Evolutionary conservation across 2,888 invertebrate species (phyloP), one percentile per base, ranked within the genome.

Genomic region (Fragum fragum): DNA sequence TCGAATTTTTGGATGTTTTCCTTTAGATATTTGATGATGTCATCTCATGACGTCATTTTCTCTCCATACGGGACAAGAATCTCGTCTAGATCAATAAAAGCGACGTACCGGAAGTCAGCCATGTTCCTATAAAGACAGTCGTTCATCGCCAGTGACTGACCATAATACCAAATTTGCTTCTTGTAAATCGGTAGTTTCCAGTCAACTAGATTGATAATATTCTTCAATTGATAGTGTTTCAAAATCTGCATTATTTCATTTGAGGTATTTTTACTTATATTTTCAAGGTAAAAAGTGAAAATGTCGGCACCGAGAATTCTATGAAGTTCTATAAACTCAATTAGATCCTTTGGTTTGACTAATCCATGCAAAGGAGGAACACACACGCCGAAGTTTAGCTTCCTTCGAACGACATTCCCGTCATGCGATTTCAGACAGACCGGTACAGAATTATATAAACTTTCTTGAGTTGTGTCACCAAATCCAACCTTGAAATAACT

Each of bases 61-160:
- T 72, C 63, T 23, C 73, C 74, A 47, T 87, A 81, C 7, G 92
- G 91, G 47, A 92, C 79, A 7, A 92, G 79, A 29, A 86, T 87
- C 81, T 93, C 93, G 76, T 93, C 93, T 16, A 93, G 61, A 73
- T 93, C 93, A 73, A 90, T 84, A 81, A 93, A 91, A 3, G 89
- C 87, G 26, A 91, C 70, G 79, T 88, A 87, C 59, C 88, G 79
- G 42, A 87, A 85, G 28, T 79, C 79, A 18, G 85, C 69, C 90
- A 93, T 92, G 70, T 89, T 86, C 59, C 90, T 86, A 76, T 93
- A 93, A 9, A 92, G 83, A 71, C 93, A 93, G 80, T 93, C 92
- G 74, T 92, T 91, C 61, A 92, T 90, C 28, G 90, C 89, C 47
- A 93, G 71, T 18, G 90, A 89, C 73, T 93, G 93, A 6, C 92